Evolutionary conservation across 2,113 vertebrate genomes (phyloP).

Genomic region (Pimephales promelas): DNA sequence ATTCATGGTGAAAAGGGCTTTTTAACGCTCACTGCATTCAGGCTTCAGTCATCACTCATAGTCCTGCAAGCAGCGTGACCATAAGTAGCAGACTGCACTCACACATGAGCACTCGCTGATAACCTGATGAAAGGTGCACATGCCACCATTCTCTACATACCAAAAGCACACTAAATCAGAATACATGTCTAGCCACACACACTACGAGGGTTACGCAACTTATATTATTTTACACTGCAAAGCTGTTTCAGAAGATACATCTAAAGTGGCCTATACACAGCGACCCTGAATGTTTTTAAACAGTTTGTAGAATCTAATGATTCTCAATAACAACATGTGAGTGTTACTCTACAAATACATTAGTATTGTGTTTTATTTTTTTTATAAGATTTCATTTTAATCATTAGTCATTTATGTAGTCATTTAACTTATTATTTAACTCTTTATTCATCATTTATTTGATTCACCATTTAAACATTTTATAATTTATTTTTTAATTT

Average conservation of each 20-base stretch:
- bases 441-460: no score
- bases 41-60: slow-evolving; percentile 53
- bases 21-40: slow-evolving; percentile 21
- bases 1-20: slow-evolving; percentile 45
- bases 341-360: no score
- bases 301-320: background rate
- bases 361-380: no score
- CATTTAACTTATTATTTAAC: no score
- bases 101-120: slow-evolving; percentile 59
- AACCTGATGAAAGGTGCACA: slow-evolving; percentile 57
- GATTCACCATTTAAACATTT: no score
- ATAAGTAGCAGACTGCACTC: slow-evolving; percentile 39
- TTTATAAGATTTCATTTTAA: no score
- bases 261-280: background rate
- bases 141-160: slow-evolving; percentile 49
- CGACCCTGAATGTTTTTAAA: background rate
- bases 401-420: no score
- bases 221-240: background rate
- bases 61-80: slow-evolving; percentile 7
- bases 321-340: no score
- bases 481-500: no score
- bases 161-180: slow-evolving; percentile 16
- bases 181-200: background rate
- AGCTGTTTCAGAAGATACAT: background rate
- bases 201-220: no score